Conservation (phyloP, 2,113 vertebrate species). For the Bufo bufo region DNA sequence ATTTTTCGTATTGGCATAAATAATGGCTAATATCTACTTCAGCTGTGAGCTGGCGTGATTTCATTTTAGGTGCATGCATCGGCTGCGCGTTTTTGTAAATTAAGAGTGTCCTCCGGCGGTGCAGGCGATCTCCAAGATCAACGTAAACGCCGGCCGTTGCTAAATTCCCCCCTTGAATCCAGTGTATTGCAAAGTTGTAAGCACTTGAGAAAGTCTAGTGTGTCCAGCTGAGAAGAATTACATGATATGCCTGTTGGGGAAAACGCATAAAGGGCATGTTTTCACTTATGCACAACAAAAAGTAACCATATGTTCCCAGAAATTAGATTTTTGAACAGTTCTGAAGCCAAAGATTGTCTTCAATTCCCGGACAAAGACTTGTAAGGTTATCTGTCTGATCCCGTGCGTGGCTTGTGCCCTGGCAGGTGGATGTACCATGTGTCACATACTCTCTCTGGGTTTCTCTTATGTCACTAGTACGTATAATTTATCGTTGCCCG, state of each 20-base stretch:
- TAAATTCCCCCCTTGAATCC: no score
- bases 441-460: conserved; percentile 37
- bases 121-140: no score
- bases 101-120: no score
- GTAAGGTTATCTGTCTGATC: conserved; percentile 13
- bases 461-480: conserved; percentile 37
- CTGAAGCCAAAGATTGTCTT: neutral
- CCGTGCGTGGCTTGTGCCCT: neutral
- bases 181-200: neutral
- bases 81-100: no score
- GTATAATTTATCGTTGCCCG: neutral
- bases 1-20: no score
- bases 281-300: conserved; percentile 49
- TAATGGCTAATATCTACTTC: no score
- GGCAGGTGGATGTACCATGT: conserved; percentile 37
- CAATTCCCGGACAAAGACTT: conserved; percentile 17
- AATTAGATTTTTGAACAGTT: conserved; percentile 9
- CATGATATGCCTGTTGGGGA: conserved; percentile 40
- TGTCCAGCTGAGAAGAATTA: conserved; percentile 29
- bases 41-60: no score
- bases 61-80: no score
- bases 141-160: no score
- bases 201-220: neutral
- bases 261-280: conserved; percentile 27
- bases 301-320: conserved; percentile 38